A percentile compares a stretch with the other conserved stretches of the same genome.
These are phyloP conservation scores for Percopsis transmontana DNA, from an alignment of 2,113 vertebrate genomes.

Conservation along the genomic window DNA sequence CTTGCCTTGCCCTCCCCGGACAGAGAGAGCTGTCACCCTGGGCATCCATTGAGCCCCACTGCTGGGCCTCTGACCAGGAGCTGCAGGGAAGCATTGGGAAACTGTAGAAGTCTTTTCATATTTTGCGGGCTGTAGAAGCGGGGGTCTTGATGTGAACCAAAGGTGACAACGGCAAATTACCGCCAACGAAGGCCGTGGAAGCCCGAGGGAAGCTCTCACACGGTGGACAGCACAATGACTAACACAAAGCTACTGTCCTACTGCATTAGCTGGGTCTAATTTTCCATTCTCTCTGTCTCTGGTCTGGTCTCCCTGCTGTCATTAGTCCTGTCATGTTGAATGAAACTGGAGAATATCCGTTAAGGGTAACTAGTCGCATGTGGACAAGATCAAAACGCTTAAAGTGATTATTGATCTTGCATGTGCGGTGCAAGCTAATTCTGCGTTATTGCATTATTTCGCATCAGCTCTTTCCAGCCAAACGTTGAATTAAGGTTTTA, in stretches of 20 bases:
- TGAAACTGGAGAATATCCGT: constrained; percentile 37
- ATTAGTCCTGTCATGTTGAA: constrained; percentile 41
- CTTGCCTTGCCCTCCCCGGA: constrained; percentile 37
- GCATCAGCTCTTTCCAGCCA: constrained; percentile 3
- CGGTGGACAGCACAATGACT: constrained; percentile 63
- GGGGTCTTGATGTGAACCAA: constrained; percentile 59
- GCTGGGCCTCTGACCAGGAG: constrained; percentile 62
- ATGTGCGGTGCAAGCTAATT: constrained; percentile 25
- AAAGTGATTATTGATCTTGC: constrained; percentile 51
- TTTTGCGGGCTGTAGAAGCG: constrained; percentile 55
- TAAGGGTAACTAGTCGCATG: constrained; percentile 27
- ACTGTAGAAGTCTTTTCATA: constrained; percentile 58
- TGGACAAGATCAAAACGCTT: constrained; percentile 26
- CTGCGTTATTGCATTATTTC: constrained; percentile 12
- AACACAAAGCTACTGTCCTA: constrained; percentile 70
- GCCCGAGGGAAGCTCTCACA: constrained; percentile 60
- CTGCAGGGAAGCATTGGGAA: constrained; percentile 52
- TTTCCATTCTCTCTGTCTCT: constrained; percentile 18
- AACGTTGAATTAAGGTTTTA: constrained; percentile 35
- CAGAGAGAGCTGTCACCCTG: constrained; percentile 55
- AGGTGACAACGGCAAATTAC: constrained; percentile 73
- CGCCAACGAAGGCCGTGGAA: constrained; percentile 57
- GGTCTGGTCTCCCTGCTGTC: constrained; percentile 24
- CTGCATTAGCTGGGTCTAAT: constrained; percentile 71
- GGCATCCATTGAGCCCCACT: constrained; percentile 43